These are phyloP conservation scores for chimpanzee (Pan troglodytes) DNA, from an alignment of 2,113 vertebrate species.

Conservation along the genomic window DNA sequence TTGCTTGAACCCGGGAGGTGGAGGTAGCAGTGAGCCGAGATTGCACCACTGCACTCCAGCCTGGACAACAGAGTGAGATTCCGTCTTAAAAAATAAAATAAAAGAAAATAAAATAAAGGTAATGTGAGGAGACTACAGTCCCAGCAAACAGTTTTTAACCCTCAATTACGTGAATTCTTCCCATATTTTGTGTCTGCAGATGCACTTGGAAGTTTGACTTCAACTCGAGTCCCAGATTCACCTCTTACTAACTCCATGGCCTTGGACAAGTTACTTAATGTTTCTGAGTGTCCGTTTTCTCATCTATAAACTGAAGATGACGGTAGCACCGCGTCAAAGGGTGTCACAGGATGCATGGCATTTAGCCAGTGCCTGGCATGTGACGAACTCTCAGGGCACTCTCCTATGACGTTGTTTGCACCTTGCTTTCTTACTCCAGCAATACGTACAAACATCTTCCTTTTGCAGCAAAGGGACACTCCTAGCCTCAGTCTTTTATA, in stretches of 20 bases:
- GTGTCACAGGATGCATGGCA: rapidly evolving
- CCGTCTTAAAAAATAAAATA: no score
- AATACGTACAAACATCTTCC: rapidly evolving
- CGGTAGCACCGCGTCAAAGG: neutral
- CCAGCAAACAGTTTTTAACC: rapidly evolving
- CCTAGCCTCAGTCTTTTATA: neutral
- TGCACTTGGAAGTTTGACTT: neutral
- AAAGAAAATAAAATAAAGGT: neutral
- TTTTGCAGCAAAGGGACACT: rapidly evolving
- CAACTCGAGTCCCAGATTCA: neutral
- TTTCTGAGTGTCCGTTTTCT: neutral
- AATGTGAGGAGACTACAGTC: rapidly evolving
- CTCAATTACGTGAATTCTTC: neutral
- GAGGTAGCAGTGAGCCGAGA: no score
- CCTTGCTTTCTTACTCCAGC: neutral
- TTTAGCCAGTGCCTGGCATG: rapidly evolving
- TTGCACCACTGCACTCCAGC: no score
- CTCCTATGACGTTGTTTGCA: rapidly evolving
- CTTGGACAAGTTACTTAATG: neutral
- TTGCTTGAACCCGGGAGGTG: no score
- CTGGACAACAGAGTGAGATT: no score
- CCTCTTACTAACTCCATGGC: neutral
- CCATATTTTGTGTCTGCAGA: rapidly evolving
- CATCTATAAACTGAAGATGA: neutral
- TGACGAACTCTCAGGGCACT: rapidly evolving